Percentiles rank a stretch among this genome's conserved stretches.
Conservation (phyloP, 1,140 invertebrate species). For the Caerostris darwini region DNA sequence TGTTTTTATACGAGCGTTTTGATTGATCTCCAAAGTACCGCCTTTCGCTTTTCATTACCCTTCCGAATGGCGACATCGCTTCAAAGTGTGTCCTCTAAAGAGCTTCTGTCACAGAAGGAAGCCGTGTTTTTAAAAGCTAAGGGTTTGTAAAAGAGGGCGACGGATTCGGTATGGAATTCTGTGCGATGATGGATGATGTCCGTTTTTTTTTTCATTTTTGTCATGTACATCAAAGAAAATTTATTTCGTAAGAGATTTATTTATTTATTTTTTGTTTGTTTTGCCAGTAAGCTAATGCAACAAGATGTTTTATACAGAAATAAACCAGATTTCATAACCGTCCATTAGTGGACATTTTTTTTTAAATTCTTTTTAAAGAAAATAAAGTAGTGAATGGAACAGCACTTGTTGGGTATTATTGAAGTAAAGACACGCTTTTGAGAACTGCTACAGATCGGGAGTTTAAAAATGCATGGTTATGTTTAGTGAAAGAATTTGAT, state of each 20-base stretch:
- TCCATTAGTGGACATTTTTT: conserved; percentile 15
- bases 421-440: background rate
- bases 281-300: background rate
- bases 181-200: conserved; percentile 7
- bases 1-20: conserved; percentile 66
- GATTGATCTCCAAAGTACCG: conserved; percentile 66
- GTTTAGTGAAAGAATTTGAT: background rate
- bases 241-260: background rate
- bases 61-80: conserved; percentile 9
- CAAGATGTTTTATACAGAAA: conserved; percentile 16
- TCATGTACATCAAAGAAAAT: background rate
- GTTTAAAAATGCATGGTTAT: background rate
- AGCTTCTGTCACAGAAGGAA: background rate
- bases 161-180: background rate
- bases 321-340: conserved; percentile 27
- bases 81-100: conserved; percentile 9
- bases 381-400: background rate
- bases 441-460: background rate
- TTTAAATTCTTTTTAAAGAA: background rate
- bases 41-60: conserved; percentile 73
- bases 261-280: background rate
- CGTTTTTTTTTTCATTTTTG: background rate
- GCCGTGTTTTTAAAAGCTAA: background rate
- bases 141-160: background rate
- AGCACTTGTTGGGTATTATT: background rate